phyloP scores from a whole-genome alignment of 2,113 vertebrate species.

The Narcine bancroftii region DNA sequence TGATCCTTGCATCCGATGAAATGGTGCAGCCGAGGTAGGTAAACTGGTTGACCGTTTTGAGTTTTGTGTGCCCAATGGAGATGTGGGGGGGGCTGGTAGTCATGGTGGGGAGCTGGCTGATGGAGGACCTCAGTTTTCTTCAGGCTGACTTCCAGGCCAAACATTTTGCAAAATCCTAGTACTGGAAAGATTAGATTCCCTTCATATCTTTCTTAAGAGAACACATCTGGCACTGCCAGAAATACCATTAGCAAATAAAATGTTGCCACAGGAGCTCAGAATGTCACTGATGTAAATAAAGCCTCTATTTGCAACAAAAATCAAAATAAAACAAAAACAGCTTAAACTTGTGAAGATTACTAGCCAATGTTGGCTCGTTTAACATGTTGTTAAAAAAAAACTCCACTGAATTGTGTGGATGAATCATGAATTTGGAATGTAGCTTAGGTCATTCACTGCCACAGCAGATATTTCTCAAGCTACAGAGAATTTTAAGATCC shows the following conservation, averaged over 20 bases:
- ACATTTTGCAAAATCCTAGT: slow-evolving; percentile 8
- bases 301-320: neutral
- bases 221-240: neutral
- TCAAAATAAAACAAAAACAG: neutral
- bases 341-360: neutral
- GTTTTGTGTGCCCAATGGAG: too few species aligned
- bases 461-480: neutral
- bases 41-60: too few species aligned
- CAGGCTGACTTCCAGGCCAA: too few species aligned
- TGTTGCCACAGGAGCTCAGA: neutral
- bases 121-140: too few species aligned
- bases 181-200: neutral
- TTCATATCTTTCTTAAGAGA: neutral
- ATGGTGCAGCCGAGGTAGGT: too few species aligned
- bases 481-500: neutral
- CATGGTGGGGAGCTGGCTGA: too few species aligned
- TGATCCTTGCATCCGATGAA: too few species aligned
- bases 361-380: neutral
- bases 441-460: neutral
- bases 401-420: neutral
- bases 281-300: neutral
- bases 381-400: neutral
- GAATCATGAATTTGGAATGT: neutral
- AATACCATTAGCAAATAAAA: neutral
- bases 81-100: too few species aligned